These are phyloP conservation scores for Trogon melanurus DNA, from an alignment of 2,113 vertebrate species.

Conservation along the genomic window DNA sequence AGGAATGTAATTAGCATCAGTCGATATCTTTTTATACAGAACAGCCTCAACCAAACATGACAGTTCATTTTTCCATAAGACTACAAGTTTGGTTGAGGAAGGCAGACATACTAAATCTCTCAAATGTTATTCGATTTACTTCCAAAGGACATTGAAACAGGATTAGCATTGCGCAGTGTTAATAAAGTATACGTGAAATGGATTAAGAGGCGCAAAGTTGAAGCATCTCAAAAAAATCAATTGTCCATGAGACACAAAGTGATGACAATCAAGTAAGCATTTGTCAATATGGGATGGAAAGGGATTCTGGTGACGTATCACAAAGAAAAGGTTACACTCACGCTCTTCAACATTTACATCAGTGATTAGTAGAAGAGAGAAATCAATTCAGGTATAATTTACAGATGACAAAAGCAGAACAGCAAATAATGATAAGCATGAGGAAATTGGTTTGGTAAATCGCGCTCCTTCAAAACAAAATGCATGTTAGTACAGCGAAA, in stretches of 20 bases:
- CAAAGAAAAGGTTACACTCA: not conserved
- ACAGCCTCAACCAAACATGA: not conserved
- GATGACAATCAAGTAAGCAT: not conserved
- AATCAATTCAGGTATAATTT: slow-evolving; percentile 21
- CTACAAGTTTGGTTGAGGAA: not conserved
- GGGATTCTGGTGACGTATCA: not conserved
- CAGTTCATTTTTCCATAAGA: not conserved
- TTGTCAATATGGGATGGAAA: not conserved
- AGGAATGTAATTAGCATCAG: not conserved
- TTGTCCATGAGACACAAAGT: not conserved
- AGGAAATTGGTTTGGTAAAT: slow-evolving; percentile 14
- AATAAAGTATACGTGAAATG: not conserved
- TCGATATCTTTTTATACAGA: not conserved
- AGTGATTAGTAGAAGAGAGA: not conserved
- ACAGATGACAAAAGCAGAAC: slow-evolving; percentile 15
- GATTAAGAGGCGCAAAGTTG: not conserved
- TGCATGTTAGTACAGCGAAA: not conserved
- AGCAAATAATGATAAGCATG: not conserved
- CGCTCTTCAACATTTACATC: not conserved
- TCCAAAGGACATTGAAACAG: not conserved
- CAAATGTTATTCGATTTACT: not conserved
- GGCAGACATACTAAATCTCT: not conserved
- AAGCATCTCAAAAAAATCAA: slow-evolving; percentile 6
- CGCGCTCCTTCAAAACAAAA: not conserved
- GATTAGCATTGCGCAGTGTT: not conserved